Base-by-base conservation (phyloP, 2,888 invertebrate species). In the Nyleta sp. region DNA sequence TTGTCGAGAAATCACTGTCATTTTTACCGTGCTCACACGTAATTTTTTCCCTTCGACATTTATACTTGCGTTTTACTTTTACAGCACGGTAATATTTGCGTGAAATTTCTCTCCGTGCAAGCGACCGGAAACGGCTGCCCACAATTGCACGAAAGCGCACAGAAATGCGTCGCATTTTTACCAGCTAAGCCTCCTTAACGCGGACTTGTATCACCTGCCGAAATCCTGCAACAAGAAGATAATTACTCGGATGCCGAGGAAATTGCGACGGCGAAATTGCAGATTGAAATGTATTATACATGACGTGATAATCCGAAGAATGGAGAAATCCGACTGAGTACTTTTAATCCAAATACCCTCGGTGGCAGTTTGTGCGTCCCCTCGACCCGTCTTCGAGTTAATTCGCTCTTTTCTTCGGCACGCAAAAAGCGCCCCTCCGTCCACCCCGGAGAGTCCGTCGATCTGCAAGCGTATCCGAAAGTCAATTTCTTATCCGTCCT, bases 401-500 rank as follows among this genome's bases (percentile, higher is more conserved):
- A 75, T 77, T 71, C 65, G 67, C 46, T 77, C 76, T 71, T 77
- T 77, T 72, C 67, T 71, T 72, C 13, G 67, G 38, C 62, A 68
- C 68, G 72, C 62, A 78, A 68, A 72, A 77, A 67, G 33, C 33
- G 10, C 7, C 33, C 59, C 38, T 18, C 44, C 28, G 46, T 13
- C 15, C 52, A 33, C 2, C 17, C 2, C 17, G n/a, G n/a, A n/a
- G 13, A 7, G 38, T 7, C 7, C 28, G 28, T 28, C 24, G 35
- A 53, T 74, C 60, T 52, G 53, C 65, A 42, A 52, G 62, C 68
- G 62, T 68, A 53, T 50, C 55, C 75, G 44, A 72, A 78, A 73
- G 78, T 78, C 78, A 78, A 73, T 78, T 73, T 70, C 78, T 70
- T 73, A 62, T 70, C 70, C 64, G 38, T 64, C 64, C 28, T 65